Conservation (phyloP, 2,113 vertebrate species). For the Rhineura floridana region DNA sequence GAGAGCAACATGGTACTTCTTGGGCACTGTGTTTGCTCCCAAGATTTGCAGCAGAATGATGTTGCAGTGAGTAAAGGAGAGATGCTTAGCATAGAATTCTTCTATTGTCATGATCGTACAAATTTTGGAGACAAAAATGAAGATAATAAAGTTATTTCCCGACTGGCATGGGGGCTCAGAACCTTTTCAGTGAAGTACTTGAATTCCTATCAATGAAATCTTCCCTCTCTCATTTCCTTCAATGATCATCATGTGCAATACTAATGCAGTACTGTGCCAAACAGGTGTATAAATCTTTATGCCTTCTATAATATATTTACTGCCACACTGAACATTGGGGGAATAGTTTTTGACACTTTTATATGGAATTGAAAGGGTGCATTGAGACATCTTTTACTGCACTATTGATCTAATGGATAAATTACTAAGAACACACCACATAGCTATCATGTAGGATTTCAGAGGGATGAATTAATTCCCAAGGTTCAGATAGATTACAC, state of each 20-base stretch:
- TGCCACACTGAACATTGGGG: not conserved
- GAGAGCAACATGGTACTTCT: not conserved
- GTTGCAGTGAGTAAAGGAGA: not conserved
- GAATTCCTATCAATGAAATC: conserved; percentile 27
- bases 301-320: not conserved
- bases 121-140: not conserved
- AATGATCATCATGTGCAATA: not conserved
- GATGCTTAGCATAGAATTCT: not conserved
- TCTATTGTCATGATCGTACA: not conserved
- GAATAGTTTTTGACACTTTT: not conserved
- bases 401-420: not conserved
- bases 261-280: not conserved
- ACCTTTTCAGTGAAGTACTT: conserved; percentile 30
- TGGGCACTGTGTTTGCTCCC: not conserved
- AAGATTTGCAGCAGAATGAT: too few species aligned
- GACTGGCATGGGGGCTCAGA: conserved; percentile 11
- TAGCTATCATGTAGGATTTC: not conserved
- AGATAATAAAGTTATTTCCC: not conserved
- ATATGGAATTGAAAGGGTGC: not conserved
- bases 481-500: not conserved
- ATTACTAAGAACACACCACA: not conserved
- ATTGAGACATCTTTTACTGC: not conserved
- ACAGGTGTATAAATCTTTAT: not conserved
- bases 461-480: not conserved
- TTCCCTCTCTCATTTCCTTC: conserved; percentile 1